Conservation (phyloP, 2,888 invertebrate genomes). For the Pterobdella sp. region DNA sequence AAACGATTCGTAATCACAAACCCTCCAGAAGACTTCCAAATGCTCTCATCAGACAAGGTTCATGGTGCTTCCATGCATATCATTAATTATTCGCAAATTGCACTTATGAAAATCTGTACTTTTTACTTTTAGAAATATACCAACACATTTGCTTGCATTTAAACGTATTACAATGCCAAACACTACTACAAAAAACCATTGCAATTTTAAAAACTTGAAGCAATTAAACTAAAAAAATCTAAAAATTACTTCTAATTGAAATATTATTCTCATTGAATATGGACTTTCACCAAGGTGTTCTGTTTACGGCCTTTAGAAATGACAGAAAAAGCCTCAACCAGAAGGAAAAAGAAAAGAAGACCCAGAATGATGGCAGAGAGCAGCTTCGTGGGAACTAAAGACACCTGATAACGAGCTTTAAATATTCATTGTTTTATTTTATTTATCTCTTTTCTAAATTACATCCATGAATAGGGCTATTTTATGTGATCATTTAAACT, state of each 20-base stretch:
- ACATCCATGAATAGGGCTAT: too few relatives aligned
- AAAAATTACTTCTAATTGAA: neutral
- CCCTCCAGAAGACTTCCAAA: slow-evolving; percentile 93
- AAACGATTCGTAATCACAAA: slow-evolving; percentile 98
- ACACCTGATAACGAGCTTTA: neutral
- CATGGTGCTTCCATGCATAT: neutral
- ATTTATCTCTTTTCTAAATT: neutral
- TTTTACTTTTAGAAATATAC: too few relatives aligned
- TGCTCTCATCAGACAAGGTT: slow-evolving; percentile 95
- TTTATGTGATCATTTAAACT: too few relatives aligned
- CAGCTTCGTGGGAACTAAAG: neutral
- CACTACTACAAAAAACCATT: too few relatives aligned
- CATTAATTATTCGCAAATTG: neutral
- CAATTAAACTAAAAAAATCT: too few relatives aligned
- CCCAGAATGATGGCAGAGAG: slow-evolving; percentile 8
- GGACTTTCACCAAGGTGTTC: slow-evolving; percentile 44
- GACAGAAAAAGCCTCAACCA: slow-evolving; percentile 34
- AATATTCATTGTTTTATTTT: neutral
- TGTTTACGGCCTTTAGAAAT: slow-evolving; percentile 48
- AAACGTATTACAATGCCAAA: too few relatives aligned
- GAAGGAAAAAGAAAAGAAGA: slow-evolving; percentile 30
- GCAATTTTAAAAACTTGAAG: too few relatives aligned
- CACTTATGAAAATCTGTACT: too few relatives aligned
- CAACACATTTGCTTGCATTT: too few relatives aligned
- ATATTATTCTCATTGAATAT: too few relatives aligned